Base-by-base conservation (phyloP, 1,140 invertebrate genomes). In the Augochlora pura region DNA sequence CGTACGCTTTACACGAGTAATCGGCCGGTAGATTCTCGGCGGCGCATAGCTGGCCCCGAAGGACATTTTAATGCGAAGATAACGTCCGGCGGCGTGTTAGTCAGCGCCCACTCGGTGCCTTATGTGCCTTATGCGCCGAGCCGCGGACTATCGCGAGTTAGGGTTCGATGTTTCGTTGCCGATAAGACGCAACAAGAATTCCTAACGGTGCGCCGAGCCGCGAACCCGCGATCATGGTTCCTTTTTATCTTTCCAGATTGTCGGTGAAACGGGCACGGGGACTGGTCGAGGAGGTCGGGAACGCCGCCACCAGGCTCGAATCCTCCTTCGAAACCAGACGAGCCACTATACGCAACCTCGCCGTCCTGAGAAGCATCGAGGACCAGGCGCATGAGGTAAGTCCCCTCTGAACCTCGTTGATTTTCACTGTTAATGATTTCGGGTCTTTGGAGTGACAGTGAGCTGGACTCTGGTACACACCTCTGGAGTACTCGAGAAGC, bases 361-460 rank as follows among this genome's bases (percentile, higher is more conserved):
- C 91, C 25, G 92, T 93, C 71, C 82, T 93, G 38, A 85, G 91
- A 46, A 93, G 90, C 70, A 93, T 93, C 88, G 91, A 93, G 86
- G 92, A 93, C 78, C 92, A 93, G 65, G 92, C 92, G 52, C 87
- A 90, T 70, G 92, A 93, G 91, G 92, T 92, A 69, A 93, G 91
- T 90, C 54, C 21, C 52, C 39, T 42, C 7, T 46, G 10, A 14
- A 12, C 42, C 12, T 14, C 42, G 9, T 12, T 10, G 10, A 32
- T 32, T 32, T 32, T 32, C 32, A 32, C 32, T 4, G 32, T 32
- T 32, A 32, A 4, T 32, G 32, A 32, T 32, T 32, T 32, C 4
- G 1, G 32, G 32, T 32, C 4, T 32, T 4, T 32, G 32, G 32
- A 32, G 32, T 32, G 32, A 32, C 32, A 32, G 32, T 32, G 32